Percentiles rank a stretch among this genome's conserved stretches.
These are phyloP conservation scores for Cairina moschata DNA, from an alignment of 2,113 vertebrate genomes.

Conservation along the genomic window DNA sequence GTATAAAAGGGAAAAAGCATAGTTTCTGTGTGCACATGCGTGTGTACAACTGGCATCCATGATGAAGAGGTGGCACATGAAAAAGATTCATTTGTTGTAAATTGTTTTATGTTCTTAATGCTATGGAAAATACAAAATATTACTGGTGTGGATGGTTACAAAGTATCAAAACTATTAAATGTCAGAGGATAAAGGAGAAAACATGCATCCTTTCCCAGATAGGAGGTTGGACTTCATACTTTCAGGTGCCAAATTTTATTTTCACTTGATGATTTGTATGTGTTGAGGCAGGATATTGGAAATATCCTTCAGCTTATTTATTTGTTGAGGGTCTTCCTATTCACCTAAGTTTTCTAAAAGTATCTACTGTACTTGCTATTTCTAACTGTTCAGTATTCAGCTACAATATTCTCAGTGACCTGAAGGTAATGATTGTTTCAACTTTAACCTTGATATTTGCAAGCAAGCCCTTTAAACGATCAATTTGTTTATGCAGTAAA, in stretches of 20 bases:
- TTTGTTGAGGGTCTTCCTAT: background rate
- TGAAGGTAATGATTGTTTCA: conserved; percentile 50
- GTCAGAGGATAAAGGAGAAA: background rate
- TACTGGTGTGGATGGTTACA: background rate
- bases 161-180: background rate
- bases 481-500: conserved; percentile 61
- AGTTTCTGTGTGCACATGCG: background rate
- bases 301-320: background rate
- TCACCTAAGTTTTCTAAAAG: background rate
- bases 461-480: conserved; percentile 56
- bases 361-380: background rate
- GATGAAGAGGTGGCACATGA: background rate
- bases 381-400: background rate
- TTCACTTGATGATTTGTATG: background rate
- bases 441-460: conserved; percentile 55
- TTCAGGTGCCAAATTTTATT: background rate
- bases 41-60: background rate
- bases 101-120: background rate
- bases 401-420: conserved; percentile 17
- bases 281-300: background rate
- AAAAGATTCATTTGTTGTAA: background rate
- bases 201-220: background rate
- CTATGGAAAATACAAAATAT: background rate
- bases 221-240: background rate
- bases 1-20: background rate